A percentile compares a stretch with the other conserved stretches of the same genome.
Conservation (phyloP, 1,140 invertebrate genomes). For the Hylyphantes graminicola region DNA sequence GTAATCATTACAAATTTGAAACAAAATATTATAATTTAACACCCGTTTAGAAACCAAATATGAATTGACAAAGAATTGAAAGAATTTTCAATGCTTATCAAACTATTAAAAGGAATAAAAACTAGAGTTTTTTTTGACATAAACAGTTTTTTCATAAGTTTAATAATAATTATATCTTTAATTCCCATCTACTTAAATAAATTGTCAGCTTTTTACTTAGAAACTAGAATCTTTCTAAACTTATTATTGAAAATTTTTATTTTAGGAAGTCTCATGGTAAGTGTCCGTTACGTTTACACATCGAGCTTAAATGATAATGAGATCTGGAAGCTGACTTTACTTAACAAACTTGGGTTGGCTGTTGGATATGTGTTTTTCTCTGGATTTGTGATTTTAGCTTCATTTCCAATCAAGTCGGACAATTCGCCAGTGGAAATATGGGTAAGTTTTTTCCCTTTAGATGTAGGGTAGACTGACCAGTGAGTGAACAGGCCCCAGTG, state of each 20-base stretch:
- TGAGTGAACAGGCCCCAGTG: too few relatives aligned
- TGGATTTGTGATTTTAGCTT: conserved; percentile 12
- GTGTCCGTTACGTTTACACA: conserved; percentile 25
- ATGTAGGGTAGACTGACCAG: too few relatives aligned
- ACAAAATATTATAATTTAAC: too few relatives aligned
- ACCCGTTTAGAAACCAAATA: too few relatives aligned
- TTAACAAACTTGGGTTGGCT: conserved; percentile 24
- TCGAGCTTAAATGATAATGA: conserved; percentile 22
- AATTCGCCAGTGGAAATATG: background rate
- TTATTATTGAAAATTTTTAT: background rate
- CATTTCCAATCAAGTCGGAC: conserved; percentile 3
- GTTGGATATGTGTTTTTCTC: conserved; percentile 16
- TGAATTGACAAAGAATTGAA: too few relatives aligned
- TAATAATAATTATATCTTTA: too few relatives aligned
- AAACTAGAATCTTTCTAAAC: background rate
- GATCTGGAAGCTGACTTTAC: conserved; percentile 8
- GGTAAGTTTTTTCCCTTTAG: conserved; percentile 6
- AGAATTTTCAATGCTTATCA: too few relatives aligned
- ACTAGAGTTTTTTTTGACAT: too few relatives aligned
- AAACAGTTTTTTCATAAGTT: too few relatives aligned
- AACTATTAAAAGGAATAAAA: too few relatives aligned
- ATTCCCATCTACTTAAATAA: too few relatives aligned
- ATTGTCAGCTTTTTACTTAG: background rate
- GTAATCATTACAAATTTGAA: too few relatives aligned
- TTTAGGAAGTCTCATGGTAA: conserved; percentile 24